These are phyloP conservation scores for Dipodomys merriami DNA, from an alignment of 2,113 vertebrate species.

Conservation along the genomic window DNA sequence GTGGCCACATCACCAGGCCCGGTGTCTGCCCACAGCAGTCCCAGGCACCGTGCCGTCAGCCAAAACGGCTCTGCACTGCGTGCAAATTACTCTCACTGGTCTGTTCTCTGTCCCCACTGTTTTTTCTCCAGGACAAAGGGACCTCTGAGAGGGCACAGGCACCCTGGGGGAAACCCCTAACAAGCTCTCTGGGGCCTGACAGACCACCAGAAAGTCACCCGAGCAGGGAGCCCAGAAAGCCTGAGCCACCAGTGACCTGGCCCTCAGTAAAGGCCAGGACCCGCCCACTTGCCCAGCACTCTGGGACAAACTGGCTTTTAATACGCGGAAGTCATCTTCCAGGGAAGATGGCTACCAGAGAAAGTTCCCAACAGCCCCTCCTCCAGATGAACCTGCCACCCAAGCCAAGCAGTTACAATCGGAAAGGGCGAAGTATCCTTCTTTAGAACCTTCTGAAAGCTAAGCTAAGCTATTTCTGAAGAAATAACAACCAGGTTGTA, in stretches of 20 bases:
- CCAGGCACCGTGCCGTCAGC: no score
- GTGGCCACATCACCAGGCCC: no score
- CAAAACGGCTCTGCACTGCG: no score
- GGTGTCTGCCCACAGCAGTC: no score
- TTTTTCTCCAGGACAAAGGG: neutral
- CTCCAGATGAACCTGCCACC: neutral
- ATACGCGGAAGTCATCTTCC: slow-evolving; percentile 73
- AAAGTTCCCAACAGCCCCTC: slow-evolving; percentile 50
- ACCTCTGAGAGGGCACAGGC: neutral
- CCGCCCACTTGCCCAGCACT: slow-evolving; percentile 67
- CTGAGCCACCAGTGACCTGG: neutral
- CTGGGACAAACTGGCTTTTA: slow-evolving; percentile 70
- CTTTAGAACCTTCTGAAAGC: neutral
- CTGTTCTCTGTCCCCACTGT: neutral
- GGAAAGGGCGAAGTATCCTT: neutral
- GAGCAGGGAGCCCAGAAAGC: neutral
- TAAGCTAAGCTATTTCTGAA: neutral
- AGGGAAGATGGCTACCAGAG: slow-evolving; percentile 45
- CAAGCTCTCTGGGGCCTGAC: neutral
- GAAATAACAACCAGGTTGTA: neutral
- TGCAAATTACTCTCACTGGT: no score
- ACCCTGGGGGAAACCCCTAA: neutral
- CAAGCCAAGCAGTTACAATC: rapidly evolving
- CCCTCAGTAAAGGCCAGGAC: neutral
- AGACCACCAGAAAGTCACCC: neutral